A percentile compares a stretch with the other conserved stretches of the same genome.
phyloP scores from a whole-genome alignment of 37 sponge, comb jelly and placozoan species.

The Bolinopsis microptera region DNA sequence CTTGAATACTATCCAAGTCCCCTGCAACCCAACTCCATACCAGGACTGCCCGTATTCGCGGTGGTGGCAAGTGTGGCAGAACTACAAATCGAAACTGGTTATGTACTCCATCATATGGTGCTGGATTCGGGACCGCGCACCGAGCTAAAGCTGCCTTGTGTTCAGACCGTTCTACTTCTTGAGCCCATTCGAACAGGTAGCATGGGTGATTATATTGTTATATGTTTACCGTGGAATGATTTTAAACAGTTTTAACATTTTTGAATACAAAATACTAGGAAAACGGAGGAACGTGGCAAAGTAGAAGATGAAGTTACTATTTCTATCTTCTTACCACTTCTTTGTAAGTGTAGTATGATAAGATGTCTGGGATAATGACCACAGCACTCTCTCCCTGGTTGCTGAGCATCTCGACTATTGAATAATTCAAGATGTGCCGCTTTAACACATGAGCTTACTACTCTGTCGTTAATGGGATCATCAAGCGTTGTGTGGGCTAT shows the following conservation, averaged over 20 bases:
- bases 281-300: too few relatives aligned
- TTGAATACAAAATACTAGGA: too few relatives aligned
- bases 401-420: conserved; percentile 70
- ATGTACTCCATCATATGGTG: conserved; percentile 80
- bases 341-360: conserved; percentile 65
- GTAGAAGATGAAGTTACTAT: too few relatives aligned
- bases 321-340: conserved; percentile 64
- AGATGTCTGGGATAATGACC: conserved; percentile 80
- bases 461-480: not conserved
- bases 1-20: conserved; percentile 66
- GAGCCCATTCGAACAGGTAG: not conserved
- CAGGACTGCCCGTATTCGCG: conserved; percentile 84
- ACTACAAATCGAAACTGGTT: conserved; percentile 89
- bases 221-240: too few relatives aligned
- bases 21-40: conserved; percentile 81
- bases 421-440: not conserved
- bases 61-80: conserved; percentile 85
- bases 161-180: conserved; percentile 75
- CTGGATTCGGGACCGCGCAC: conserved; percentile 83
- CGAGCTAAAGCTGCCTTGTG: conserved; percentile 79
- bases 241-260: too few relatives aligned
- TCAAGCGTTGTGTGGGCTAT: conserved; percentile 39
- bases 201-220: too few relatives aligned
- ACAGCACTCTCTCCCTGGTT: conserved; percentile 74
- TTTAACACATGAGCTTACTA: not conserved